A percentile compares a stretch with the other conserved stretches of the same genome.
Conservation (phyloP, 2,797 vertebrate genomes). For the Cuculus canorus region DNA sequence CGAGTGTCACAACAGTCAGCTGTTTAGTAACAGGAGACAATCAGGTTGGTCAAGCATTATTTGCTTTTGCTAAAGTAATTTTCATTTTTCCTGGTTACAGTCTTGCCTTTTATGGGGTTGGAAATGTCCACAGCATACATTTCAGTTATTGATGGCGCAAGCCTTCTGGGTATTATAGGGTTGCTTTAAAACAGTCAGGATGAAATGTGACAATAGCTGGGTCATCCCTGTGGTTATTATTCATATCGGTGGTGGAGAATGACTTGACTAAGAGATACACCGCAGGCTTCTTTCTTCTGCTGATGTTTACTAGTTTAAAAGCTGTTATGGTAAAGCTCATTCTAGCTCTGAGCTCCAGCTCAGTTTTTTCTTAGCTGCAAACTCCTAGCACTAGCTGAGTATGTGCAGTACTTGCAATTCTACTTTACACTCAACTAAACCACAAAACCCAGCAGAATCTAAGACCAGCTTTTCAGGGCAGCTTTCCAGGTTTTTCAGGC, state of each 20-base stretch:
- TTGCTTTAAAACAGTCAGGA: constrained; percentile 58
- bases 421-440: not conserved
- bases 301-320: constrained; percentile 24
- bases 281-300: not conserved
- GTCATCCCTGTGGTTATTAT: constrained; percentile 40
- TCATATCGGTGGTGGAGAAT: constrained; percentile 10
- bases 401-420: not conserved
- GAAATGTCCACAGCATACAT: not conserved
- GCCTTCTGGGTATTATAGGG: constrained; percentile 39
- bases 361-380: not conserved
- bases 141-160: constrained; percentile 53
- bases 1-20: not conserved
- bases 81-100: constrained; percentile 20
- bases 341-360: not conserved
- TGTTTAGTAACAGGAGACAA: not conserved
- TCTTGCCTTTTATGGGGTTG: not conserved
- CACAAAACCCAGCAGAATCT: constrained; percentile 7
- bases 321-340: constrained; percentile 2
- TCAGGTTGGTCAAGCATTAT: not conserved
- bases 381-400: not conserved
- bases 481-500: constrained; percentile 44
- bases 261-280: not conserved
- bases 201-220: constrained; percentile 49
- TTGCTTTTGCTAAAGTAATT: not conserved
- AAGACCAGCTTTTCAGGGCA: constrained; percentile 41